Base-by-base conservation (phyloP, 2,888 invertebrate species). In the Unio delphinus region DNA sequence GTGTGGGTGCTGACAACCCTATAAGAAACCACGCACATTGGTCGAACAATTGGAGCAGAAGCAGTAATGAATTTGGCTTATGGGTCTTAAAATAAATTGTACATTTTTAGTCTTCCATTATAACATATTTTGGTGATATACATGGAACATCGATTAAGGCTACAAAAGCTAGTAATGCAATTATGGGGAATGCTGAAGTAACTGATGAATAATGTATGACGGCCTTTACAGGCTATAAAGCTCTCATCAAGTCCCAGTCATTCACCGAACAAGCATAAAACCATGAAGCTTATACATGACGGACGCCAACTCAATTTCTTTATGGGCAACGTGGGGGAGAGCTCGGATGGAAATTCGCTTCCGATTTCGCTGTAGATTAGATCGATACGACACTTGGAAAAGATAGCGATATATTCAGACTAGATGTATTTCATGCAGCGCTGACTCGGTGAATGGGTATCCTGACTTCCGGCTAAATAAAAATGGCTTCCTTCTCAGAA, bases 91-190 rank as follows among this genome's bases (percentile, higher is more conserved):
- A 57, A 30, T 72, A 62, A 57, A 30, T 72, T 74, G 76, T 65
- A 70, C 55, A 73, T 18, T 23, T 79, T 81, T 55, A 76, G 74
- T 67, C 80, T 74, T 6, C 77, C 81, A 61, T 67, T 0, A 74
- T 76, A 4, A 79, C 78, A 58, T 74, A 80, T 61, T 75, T 72
- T 28, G 73, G 75, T 64, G 78, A 77, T 15, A 69, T 74, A 17
- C 75, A 76, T 64, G 75, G 80, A 61, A 57, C 64, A 2, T 73
- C 78, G 71, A 68, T 82, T 0, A 76, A 74, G 56, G 59, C 60
- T 26, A 76, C 78, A 15, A 80, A 70, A 55, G 79, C 80, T 20
- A 72, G 79, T 4, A 71, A 64, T 62, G 74, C 71, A 17, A 70
- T 79, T 2, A 59, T 79, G 18, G 62, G 67, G 3, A 45, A 55